A percentile compares a stretch with the other conserved stretches of the same genome.
These are phyloP conservation scores for Hipposideros larvatus DNA, from an alignment of 2,797 vertebrate species.

Conservation along the genomic window DNA sequence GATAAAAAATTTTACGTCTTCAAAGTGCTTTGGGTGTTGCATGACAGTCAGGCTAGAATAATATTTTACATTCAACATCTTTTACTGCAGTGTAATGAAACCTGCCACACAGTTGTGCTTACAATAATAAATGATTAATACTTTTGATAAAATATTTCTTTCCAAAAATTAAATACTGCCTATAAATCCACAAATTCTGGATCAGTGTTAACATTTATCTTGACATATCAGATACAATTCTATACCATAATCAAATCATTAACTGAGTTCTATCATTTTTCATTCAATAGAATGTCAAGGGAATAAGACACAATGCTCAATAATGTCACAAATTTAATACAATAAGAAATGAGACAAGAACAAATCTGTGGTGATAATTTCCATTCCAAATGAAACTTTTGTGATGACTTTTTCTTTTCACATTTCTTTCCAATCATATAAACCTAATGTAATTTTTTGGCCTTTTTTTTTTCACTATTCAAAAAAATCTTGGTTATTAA, in stretches of 20 bases:
- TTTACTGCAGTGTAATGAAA: conserved; percentile 68
- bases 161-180: conserved; percentile 72
- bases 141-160: conserved; percentile 72
- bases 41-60: conserved; percentile 22
- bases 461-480: background rate
- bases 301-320: conserved; percentile 54
- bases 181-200: conserved; percentile 65
- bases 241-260: conserved; percentile 72
- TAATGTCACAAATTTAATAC: conserved; percentile 67
- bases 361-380: conserved; percentile 51
- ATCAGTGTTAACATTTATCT: conserved; percentile 71
- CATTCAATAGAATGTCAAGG: conserved; percentile 61
- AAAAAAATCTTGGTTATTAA: background rate
- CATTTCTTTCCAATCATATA: conserved; percentile 40
- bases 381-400: conserved; percentile 23
- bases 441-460: background rate
- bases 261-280: conserved; percentile 64
- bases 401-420: background rate
- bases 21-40: conserved; percentile 41
- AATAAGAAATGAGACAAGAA: conserved; percentile 49
- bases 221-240: conserved; percentile 68
- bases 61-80: conserved; percentile 57
- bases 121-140: conserved; percentile 76
- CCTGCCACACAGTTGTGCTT: conserved; percentile 52
- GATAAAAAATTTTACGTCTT: conserved; percentile 59